These are phyloP conservation scores for Elymnias hypermnestra DNA, from an alignment of 1,140 invertebrate genomes.

Conservation along the genomic window DNA sequence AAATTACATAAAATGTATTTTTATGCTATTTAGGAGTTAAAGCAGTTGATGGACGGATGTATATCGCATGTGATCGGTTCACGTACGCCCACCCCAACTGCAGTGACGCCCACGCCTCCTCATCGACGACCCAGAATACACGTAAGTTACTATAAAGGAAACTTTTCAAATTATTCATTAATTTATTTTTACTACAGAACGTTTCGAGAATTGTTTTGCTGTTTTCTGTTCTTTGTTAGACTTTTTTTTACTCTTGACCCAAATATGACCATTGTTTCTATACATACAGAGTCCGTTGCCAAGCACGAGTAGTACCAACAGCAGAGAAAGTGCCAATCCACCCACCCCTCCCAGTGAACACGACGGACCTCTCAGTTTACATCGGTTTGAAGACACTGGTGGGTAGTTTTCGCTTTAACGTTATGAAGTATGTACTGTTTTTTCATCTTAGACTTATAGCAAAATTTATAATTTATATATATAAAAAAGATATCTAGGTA, in stretches of 20 bases:
- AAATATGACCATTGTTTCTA: too few species aligned
- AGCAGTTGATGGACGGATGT: slow-evolving; percentile 83
- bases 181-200: too few species aligned
- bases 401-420: too few species aligned
- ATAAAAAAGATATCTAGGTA: too few species aligned
- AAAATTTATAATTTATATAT: too few species aligned
- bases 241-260: too few species aligned
- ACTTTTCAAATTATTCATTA: too few species aligned
- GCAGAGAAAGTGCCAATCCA: slow-evolving; percentile 26
- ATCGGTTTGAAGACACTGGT: neutral
- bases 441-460: too few species aligned
- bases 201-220: too few species aligned
- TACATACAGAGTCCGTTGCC: slow-evolving; percentile 39
- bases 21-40: slow-evolving; percentile 74
- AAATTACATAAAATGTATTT: too few species aligned
- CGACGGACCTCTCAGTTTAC: slow-evolving; percentile 19
- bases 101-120: slow-evolving; percentile 32
- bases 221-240: too few species aligned
- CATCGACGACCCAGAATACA: slow-evolving; percentile 33
- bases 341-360: slow-evolving; percentile 39
- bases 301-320: slow-evolving; percentile 8
- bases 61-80: slow-evolving; percentile 88
- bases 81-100: slow-evolving; percentile 38
- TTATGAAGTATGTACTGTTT: too few species aligned
- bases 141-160: slow-evolving; percentile 30